Conservation (phyloP, 2,888 invertebrate genomes). For the Lissonota sp. region DNA sequence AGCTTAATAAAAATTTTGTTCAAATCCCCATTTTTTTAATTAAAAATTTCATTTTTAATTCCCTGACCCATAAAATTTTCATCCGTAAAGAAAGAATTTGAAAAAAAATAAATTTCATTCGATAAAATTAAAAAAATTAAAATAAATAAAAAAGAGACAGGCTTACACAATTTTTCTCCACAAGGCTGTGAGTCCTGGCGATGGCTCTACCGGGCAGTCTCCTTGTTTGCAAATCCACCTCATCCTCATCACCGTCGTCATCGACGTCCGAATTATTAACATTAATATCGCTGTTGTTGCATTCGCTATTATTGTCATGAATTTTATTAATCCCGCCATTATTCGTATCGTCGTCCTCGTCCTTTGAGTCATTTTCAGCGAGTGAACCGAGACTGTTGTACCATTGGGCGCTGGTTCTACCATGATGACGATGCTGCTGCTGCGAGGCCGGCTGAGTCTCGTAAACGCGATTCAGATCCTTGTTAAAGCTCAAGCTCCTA, state of each 20-base stretch:
- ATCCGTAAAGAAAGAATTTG: too few species aligned
- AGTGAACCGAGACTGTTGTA: conserved; percentile 80
- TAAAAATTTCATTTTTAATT: too few species aligned
- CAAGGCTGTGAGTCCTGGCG: conserved; percentile 73
- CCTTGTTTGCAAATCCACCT: conserved; percentile 15
- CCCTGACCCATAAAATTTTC: too few species aligned
- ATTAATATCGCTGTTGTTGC: conserved; percentile 21
- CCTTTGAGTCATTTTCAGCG: conserved; percentile 75
- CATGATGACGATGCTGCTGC: conserved; percentile 57
- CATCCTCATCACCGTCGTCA: conserved; percentile 49
- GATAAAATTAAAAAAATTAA: neutral
- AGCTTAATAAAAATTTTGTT: too few species aligned
- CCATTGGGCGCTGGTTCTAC: conserved; percentile 77
- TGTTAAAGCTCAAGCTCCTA: conserved; percentile 80
- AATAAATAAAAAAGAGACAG: conserved; percentile 24
- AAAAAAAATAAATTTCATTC: neutral
- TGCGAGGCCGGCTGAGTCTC: conserved; percentile 59
- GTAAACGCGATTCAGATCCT: conserved; percentile 75
- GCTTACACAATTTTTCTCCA: conserved; percentile 76
- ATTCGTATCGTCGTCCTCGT: conserved; percentile 59
- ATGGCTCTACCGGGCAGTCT: conserved; percentile 63
- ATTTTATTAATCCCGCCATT: conserved; percentile 8
- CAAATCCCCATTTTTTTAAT: too few species aligned
- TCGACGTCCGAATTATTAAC: conserved; percentile 44
- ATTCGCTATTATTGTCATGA: conserved; percentile 1